Evolutionary conservation across 1,140 invertebrate genomes (phyloP).

Genomic region (Dinothrombium tinctorium): DNA sequence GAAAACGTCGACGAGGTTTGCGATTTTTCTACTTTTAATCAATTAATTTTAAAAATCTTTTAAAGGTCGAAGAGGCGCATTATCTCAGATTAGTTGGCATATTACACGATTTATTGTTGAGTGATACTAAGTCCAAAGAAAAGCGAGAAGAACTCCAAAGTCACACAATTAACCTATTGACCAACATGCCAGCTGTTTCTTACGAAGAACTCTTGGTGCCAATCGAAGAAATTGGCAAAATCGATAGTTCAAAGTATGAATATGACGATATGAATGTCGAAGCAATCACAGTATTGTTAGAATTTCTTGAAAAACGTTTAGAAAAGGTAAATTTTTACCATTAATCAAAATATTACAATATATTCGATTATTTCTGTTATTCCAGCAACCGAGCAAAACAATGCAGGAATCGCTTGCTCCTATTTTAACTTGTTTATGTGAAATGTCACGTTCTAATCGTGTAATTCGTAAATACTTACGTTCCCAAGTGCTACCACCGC

Average conservation of each 20-base stretch:
- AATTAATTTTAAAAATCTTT: neutral
- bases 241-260: conserved; percentile 23
- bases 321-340: conserved; percentile 15
- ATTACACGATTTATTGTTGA: conserved; percentile 40
- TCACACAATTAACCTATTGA: conserved; percentile 33
- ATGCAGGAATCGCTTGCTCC: conserved; percentile 43
- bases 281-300: conserved; percentile 35
- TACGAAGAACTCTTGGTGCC: conserved; percentile 30
- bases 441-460: conserved; percentile 35
- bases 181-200: conserved; percentile 27
- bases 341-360: neutral
- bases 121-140: conserved; percentile 29
- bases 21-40: neutral
- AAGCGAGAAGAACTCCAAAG: conserved; percentile 41
- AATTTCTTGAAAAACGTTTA: conserved; percentile 35
- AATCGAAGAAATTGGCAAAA: conserved; percentile 18
- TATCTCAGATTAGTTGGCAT: conserved; percentile 43
- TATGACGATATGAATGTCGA: conserved; percentile 43
- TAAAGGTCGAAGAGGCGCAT: conserved; percentile 40
- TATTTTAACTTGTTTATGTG: conserved; percentile 43
- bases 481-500: conserved; percentile 53
- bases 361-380: conserved; percentile 4
- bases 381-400: conserved; percentile 21
- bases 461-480: conserved; percentile 50
- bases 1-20: conserved; percentile 23